Evolutionary conservation across 1,140 invertebrate genomes (phyloP).

Genomic region (Gryon sp.): DNA sequence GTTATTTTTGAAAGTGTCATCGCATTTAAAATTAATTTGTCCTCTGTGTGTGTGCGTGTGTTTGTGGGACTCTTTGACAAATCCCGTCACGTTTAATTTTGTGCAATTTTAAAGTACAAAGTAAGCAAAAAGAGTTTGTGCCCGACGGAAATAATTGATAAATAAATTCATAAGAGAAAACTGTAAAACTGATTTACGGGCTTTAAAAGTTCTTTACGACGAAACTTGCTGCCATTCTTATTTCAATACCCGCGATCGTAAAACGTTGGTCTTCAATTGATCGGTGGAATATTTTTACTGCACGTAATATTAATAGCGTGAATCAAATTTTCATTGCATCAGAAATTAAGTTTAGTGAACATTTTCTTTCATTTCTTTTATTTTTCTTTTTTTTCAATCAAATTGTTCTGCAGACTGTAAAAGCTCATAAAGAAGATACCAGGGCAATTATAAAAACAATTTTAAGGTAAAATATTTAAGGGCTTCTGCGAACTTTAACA

Average conservation of each 20-base stretch:
- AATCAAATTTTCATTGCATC: conserved; percentile 1
- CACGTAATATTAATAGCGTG: conserved; percentile 4
- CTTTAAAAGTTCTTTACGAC: conserved; percentile 42
- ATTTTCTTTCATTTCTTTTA: not conserved
- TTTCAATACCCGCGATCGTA: conserved; percentile 36
- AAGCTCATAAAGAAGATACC: no score
- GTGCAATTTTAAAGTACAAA: no score
- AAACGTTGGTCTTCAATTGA: conserved; percentile 39
- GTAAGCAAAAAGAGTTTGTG: no score
- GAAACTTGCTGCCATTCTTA: conserved; percentile 45
- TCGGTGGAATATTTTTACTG: conserved; percentile 41
- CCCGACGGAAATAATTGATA: conserved; percentile 45
- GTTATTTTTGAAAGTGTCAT: no score
- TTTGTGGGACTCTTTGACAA: no score
- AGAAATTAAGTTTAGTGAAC: conserved; percentile 1
- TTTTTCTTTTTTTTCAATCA: not conserved
- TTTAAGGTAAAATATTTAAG: no score
- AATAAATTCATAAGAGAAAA: conserved; percentile 43
- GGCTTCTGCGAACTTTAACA: no score
- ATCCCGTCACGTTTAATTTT: no score
- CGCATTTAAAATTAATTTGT: no score
- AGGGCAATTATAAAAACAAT: no score
- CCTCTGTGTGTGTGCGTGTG: no score
- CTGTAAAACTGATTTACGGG: conserved; percentile 42
- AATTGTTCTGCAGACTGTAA: no score